Evolutionary conservation across 2,113 vertebrate species (phyloP), one percentile per base, ranked within the genome.

Genomic region (Parus major): DNA sequence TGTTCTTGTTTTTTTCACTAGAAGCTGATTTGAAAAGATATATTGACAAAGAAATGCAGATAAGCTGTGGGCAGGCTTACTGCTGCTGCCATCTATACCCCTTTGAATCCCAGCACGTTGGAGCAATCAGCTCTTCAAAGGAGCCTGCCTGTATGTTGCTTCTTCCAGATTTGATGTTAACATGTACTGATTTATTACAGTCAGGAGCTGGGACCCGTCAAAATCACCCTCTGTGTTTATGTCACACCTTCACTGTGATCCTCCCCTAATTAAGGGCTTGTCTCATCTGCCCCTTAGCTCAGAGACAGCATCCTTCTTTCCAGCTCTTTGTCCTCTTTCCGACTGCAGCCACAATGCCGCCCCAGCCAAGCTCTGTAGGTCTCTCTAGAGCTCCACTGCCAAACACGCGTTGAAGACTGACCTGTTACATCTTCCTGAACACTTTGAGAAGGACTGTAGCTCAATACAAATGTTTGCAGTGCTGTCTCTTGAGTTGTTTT

Each of bases 91-190:
- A 10, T 57, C 82, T 33, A 7, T 25, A 44, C 16, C 56, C 44
- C 75, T 44, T 70, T 5, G 11, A 86, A 60, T 44, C 56, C 35
- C 24, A 28, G 44, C 2, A 4, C 0, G 0, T 44, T 44, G 56
- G 33, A 75, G 86, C 42, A 25, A 65, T 36, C 35, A 33, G 59
- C 25, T 78, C 76, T 73, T n/a, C 72, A 41, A n/a, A 84, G 49
- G 28, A 19, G 0, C 44, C 60, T 82, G 33, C 66, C 61, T 7
- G 2, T 82, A 64, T 14, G 3, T 56, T 2, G 1, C 65, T 87
- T 87, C 73, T 82, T 82, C 69, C 46, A 60, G 61, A 57, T 68
- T 42, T 91, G 86, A 91, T 66, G 46, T n/a, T 72, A 46, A 85
- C 19, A 5, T 9, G 20, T 23, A 49, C 41, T 84, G 83, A 92